Evolutionary conservation across 1,140 invertebrate genomes (phyloP).

Genomic region (Habropoda laboriosa): DNA sequence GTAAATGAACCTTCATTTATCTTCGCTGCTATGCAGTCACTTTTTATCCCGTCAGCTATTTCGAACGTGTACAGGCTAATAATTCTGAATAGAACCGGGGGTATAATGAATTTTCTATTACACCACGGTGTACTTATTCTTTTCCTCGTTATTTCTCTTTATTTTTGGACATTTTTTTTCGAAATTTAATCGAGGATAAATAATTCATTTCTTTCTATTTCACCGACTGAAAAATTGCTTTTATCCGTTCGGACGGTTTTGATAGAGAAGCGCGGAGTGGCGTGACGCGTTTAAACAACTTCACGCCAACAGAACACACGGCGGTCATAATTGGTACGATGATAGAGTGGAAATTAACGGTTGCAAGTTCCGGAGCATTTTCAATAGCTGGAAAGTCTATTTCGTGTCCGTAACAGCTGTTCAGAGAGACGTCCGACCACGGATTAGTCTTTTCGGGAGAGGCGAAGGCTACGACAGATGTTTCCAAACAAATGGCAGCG

Average conservation of each 20-base stretch:
- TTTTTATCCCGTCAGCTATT: slow-evolving; percentile 26
- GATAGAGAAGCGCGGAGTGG: not conserved
- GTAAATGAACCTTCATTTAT: slow-evolving; percentile 35
- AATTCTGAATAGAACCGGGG: too few relatives aligned
- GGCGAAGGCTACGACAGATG: slow-evolving; percentile 54
- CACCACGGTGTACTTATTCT: too few relatives aligned
- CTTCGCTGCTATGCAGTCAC: slow-evolving; percentile 15
- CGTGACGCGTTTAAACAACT: slow-evolving; percentile 1
- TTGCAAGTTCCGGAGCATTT: slow-evolving; percentile 21
- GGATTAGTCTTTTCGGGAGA: slow-evolving; percentile 55
- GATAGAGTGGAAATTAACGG: slow-evolving; percentile 44
- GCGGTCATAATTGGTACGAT: slow-evolving; percentile 11
- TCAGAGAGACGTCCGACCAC: slow-evolving; percentile 45
- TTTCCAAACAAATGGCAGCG: slow-evolving; percentile 60
- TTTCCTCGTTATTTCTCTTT: too few relatives aligned
- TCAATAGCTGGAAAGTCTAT: slow-evolving; percentile 33
- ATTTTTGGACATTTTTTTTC: too few relatives aligned
- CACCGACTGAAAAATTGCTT: too few relatives aligned
- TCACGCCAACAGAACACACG: not conserved
- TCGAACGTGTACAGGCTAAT: too few relatives aligned
- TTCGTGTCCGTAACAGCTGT: slow-evolving; percentile 31
- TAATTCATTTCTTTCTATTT: too few relatives aligned
- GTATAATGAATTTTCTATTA: too few relatives aligned
- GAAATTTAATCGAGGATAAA: too few relatives aligned
- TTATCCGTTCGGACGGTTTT: too few relatives aligned